Base-by-base conservation (phyloP, 2,888 invertebrate species). In the Melitaea athalia region DNA sequence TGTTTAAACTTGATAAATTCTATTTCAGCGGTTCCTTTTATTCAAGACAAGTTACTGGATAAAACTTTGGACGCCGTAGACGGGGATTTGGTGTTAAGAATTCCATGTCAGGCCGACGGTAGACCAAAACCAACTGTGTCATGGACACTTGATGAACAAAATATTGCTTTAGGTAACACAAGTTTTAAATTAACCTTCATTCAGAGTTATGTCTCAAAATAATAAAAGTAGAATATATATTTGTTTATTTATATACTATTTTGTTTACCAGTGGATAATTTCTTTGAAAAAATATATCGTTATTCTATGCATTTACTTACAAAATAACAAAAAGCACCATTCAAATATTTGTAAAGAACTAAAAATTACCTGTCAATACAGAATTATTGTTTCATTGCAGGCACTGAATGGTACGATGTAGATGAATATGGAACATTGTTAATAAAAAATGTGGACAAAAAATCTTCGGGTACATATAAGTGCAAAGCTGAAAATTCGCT, bases 401-500 rank as follows among this genome's bases (percentile, higher is more conserved):
- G 14, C 5, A 24, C 15, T 33, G 53, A 17, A 10, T 12, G 33
- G 17, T 61, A 55, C 38, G 47, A 45, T 17, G 24, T 63, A 45
- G 50, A 31, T 53, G 52, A 38, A n/a, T 53, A 68, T 7, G 53
- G 53, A 59, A 55, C 52, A 10, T 59, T 68, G 31, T 3, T 53
- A 14, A 43, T 59, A 14, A 53, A 47, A 14, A 55, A 64, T 53
- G 53, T 52, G 2, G 42, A 6, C 0, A 14, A 10, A 10, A 17
- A 50, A 43, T 45, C 47, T 10, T 31, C 33, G 11, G 68, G 68
- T 12, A 42, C 42, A 42, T 68, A 68, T 61, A 43, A 24, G 31
- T 68, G 68, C 55, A 55, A 38, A 49, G 64, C 68, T 3, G 14
- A 55, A 38, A 68, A 68, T 50, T 3, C 12, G 47, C 14, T 60